Evolutionary conservation across 2,888 invertebrate species (phyloP), one percentile per base, ranked within the genome.

Genomic region (Onthophagus sagittarius): DNA sequence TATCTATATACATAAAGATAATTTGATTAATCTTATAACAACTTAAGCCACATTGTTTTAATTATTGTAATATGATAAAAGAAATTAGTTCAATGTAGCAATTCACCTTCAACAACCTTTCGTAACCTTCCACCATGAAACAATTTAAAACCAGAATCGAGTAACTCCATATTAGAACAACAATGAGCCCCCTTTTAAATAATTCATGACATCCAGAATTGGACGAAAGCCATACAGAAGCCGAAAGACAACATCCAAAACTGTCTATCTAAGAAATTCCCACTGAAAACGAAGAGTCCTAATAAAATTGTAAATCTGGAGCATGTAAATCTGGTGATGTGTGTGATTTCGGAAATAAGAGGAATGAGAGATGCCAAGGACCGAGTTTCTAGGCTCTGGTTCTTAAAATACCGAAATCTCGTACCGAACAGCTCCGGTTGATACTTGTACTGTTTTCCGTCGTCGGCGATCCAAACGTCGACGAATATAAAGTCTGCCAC

Each of bases 401-500:
- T 71, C 62, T 71, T 32, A 64, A 71, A 15, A 67, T n/a, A 15
- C 15, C 67, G 13, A 7, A 2, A 67, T 23, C 67, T 13, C 23
- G 32, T 67, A 67, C 67, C 67, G 67, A n/a, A 23, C 32, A 67
- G 5, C 32, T 67, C 67, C 32, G 23, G 67, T 23, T 23, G 67
- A 83, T 88, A 87, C 78, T 80, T 81, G 87, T 90, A 86, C 88
- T 89, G 88, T 83, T 89, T 88, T 80, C 91, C 93, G 81, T 93
- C 91, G 78, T 93, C 92, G 85, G 93, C 92, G 82, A 93, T 87
- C 95, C 96, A 95, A 78, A 93, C 89, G 85, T 94, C 94, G 81
- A 97, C 92, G 82, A 90, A 89, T 80, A 97, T 94, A 87, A 95
- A 96, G 88, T 97, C 96, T 79, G 94, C 94, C 80, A 97, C 95